Evolutionary conservation across 2,113 vertebrate species (phyloP).

Genomic region (Petrocephalus microphthalmus): DNA sequence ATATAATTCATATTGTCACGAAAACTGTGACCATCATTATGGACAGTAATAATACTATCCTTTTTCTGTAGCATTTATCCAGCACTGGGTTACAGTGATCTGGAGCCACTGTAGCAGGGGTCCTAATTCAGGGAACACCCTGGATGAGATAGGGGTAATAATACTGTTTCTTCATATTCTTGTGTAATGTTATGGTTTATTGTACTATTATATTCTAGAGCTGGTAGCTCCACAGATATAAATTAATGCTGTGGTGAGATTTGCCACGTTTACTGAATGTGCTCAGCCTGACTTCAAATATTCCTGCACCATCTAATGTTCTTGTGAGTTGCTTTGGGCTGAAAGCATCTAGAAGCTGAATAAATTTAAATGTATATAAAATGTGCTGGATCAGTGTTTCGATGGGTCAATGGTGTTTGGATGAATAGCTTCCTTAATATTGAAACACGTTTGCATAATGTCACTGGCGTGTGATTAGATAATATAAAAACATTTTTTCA

Average conservation of each 20-base stretch:
- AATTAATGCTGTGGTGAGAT: neutral
- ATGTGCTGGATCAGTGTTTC: neutral
- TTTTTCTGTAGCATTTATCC: neutral
- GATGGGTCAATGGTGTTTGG: neutral
- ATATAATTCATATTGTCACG: neutral
- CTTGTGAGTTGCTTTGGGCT: neutral
- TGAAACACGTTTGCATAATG: neutral
- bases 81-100: neutral
- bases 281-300: neutral
- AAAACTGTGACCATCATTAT: neutral
- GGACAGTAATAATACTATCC: neutral
- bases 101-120: neutral
- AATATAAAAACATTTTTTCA: neutral
- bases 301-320: neutral
- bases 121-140: neutral
- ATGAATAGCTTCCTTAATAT: neutral
- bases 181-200: neutral
- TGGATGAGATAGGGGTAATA: neutral
- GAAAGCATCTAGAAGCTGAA: neutral
- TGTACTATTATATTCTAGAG: neutral
- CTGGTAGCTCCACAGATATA: neutral
- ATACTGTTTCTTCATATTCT: neutral
- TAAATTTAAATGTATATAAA: neutral
- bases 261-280: neutral
- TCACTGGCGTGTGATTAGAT: neutral